Evolutionary conservation across 35 echinoderm and acorn worm genomes (phyloP).

Genomic region (Eucidaris tribuloides): DNA sequence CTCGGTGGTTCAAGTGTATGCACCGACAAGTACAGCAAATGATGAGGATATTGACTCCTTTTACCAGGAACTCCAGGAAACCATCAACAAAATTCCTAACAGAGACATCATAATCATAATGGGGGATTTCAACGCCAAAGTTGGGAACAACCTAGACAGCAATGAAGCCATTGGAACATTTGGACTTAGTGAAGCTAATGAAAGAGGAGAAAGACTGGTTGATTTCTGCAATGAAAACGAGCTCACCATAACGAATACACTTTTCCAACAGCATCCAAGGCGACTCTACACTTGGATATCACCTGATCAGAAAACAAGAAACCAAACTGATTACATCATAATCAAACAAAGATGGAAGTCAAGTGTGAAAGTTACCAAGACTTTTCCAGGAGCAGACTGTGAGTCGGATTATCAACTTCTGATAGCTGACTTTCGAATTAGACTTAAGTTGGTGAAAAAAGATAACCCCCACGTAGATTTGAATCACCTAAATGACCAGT

Average conservation of each 20-base stretch:
- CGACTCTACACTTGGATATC: constrained; percentile 34
- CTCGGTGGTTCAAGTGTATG: constrained; percentile 18
- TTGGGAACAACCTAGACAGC: constrained; percentile 14
- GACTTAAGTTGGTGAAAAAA: no score
- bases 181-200: constrained; percentile 42
- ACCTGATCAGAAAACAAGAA: constrained; percentile 7
- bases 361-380: not conserved
- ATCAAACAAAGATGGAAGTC: constrained; percentile 5
- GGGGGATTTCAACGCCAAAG: constrained; percentile 55
- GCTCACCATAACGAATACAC: constrained; percentile 19
- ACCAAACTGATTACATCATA: constrained; percentile 67
- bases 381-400: constrained; percentile 35
- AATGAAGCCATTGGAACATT: not conserved
- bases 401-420: constrained; percentile 4
- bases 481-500: no score
- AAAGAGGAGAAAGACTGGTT: constrained; percentile 26
- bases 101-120: constrained; percentile 15
- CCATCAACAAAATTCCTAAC: constrained; percentile 16
- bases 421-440: no score
- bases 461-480: no score
- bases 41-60: constrained; percentile 16
- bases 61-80: constrained; percentile 9
- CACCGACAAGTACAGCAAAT: constrained; percentile 17
- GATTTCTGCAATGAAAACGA: constrained; percentile 38
- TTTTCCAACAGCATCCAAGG: constrained; percentile 47